Conservation (phyloP, 2,797 vertebrate species). For the Carduelis carduelis region DNA sequence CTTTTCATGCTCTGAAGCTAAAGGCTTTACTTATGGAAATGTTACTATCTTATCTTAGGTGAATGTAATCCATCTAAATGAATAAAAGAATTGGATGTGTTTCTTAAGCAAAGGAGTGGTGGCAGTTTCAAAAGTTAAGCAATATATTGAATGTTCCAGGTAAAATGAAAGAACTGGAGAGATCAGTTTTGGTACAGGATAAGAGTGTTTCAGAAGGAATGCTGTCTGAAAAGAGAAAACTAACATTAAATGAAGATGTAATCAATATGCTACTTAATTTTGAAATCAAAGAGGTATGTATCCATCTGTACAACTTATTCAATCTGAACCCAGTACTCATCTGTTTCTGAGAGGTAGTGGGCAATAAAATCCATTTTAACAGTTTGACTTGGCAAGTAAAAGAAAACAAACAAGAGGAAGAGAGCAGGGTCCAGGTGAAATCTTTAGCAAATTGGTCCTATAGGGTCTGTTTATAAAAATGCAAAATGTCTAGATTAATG, state of each 20-base stretch:
- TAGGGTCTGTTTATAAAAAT: neutral
- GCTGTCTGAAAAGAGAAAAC: neutral
- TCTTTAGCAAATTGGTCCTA: neutral
- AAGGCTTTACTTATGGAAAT: neutral
- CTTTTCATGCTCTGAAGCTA: neutral
- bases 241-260: constrained; percentile 66
- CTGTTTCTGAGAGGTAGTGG: neutral
- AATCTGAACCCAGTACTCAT: neutral
- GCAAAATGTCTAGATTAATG: neutral
- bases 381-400: neutral
- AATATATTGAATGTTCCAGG: neutral
- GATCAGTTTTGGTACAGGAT: neutral
- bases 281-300: constrained; percentile 88
- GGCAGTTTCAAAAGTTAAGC: neutral
- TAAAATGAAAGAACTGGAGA: constrained; percentile 9
- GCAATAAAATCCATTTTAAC: neutral
- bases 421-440: fast-evolving
- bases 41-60: neutral
- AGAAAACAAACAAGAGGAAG: neutral
- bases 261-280: constrained; percentile 87
- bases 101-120: neutral
- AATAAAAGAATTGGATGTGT: neutral
- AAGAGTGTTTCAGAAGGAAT: neutral
- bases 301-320: neutral
- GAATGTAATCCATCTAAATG: neutral